phyloP scores from a whole-genome alignment of 2,888 invertebrate species.

The Hirtodrosophila cameraria region DNA sequence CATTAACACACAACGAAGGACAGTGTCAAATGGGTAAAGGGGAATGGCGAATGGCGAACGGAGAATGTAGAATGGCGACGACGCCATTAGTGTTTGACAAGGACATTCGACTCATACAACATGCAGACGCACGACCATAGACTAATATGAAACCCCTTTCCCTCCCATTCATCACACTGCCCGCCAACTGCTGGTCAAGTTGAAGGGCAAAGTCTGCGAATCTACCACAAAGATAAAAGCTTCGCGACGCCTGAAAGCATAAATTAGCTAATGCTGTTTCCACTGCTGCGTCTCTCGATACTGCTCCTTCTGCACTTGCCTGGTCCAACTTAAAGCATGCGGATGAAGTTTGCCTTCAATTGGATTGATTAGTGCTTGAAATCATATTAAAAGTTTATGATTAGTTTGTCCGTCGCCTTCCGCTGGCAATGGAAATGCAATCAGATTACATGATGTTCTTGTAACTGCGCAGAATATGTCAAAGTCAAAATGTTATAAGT shows the following conservation, averaged over 20 bases:
- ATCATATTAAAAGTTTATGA: slow-evolving; percentile 38
- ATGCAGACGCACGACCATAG: slow-evolving; percentile 34
- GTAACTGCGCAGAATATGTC: too few relatives aligned
- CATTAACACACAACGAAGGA: slow-evolving; percentile 72
- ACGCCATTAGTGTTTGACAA: slow-evolving; percentile 74
- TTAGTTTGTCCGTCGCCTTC: slow-evolving; percentile 42
- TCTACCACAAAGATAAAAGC: slow-evolving; percentile 36
- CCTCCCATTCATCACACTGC: neutral
- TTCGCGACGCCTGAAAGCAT: slow-evolving; percentile 51
- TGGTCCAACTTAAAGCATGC: slow-evolving; percentile 3
- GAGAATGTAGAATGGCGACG: slow-evolving; percentile 46
- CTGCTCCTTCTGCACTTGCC: neutral
- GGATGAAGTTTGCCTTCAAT: slow-evolving; percentile 9
- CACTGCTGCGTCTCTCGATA: neutral
- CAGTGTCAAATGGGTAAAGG: slow-evolving; percentile 33
- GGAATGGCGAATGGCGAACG: slow-evolving; percentile 2
- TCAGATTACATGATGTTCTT: neutral
- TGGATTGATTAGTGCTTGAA: slow-evolving; percentile 22
- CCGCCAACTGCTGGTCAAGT: slow-evolving; percentile 57
- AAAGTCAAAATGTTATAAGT: too few relatives aligned
- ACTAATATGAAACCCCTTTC: slow-evolving; percentile 15
- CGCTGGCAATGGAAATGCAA: slow-evolving; percentile 1
- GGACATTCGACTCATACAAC: slow-evolving; percentile 61
- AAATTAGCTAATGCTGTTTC: slow-evolving; percentile 45
- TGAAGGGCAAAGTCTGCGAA: slow-evolving; percentile 53